Conservation (phyloP, 1,140 invertebrate species). For the Leptinotarsa undecemlineata region DNA sequence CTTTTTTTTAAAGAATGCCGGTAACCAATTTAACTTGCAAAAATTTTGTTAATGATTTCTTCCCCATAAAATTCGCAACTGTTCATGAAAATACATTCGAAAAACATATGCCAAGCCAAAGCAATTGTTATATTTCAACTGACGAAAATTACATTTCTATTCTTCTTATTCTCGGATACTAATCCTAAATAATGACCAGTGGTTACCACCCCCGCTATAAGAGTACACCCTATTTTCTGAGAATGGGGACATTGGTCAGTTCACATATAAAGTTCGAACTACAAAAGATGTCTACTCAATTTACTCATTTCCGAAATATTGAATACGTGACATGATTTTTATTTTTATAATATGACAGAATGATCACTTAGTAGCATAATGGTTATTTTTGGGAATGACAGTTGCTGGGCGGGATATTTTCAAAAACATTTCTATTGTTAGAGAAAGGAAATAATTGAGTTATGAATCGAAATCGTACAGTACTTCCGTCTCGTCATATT, state of each 20-base stretch:
- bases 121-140: conserved; percentile 19
- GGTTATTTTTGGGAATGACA: conserved; percentile 10
- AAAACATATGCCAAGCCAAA: background rate
- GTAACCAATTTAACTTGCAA: no score
- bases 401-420: conserved; percentile 21
- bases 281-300: conserved; percentile 14
- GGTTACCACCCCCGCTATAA: conserved; percentile 18
- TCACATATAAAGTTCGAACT: conserved; percentile 6
- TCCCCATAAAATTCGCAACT: background rate
- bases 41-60: no score
- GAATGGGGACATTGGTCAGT: conserved; percentile 22
- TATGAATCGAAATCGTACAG: background rate
- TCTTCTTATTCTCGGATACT: conserved; percentile 15
- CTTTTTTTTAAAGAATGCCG: no score
- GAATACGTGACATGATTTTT: conserved; percentile 8
- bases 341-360: conserved; percentile 13
- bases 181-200: conserved; percentile 23
- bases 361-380: conserved; percentile 9
- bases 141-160: conserved; percentile 3
- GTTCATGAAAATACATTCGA: background rate
- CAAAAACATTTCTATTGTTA: conserved; percentile 10
- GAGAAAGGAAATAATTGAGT: background rate
- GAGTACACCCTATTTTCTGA: conserved; percentile 11
- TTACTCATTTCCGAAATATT: conserved; percentile 20
- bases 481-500: background rate